Conservation (phyloP, 2,888 invertebrate species). For the Temnothorax unifasciatus region DNA sequence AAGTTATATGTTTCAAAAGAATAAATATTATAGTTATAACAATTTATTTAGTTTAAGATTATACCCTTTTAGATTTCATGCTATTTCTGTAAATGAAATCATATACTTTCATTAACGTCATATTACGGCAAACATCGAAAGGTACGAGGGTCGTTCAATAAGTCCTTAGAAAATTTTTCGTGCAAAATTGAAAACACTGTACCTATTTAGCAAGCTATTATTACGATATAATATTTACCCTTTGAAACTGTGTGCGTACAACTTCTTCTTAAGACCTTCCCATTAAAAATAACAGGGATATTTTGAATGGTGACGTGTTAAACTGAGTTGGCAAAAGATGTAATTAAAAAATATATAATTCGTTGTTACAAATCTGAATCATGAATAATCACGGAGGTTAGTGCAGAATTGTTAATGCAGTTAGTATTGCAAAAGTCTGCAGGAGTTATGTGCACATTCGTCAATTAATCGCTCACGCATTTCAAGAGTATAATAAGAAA, state of each 20-base stretch:
- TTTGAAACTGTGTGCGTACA: neutral
- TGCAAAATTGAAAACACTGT: no score
- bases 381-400: neutral
- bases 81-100: neutral
- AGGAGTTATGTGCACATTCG: neutral
- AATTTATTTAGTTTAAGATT: neutral
- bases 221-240: neutral
- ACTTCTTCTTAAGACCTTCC: neutral
- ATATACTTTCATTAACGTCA: neutral
- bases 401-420: constrained; percentile 1
- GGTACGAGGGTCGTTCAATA: no score
- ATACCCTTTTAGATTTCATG: neutral
- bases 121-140: neutral
- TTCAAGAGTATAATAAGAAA: neutral
- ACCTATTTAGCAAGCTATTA: neutral
- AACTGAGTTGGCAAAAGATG: neutral
- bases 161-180: no score
- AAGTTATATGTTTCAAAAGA: neutral
- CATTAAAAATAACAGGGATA: constrained; percentile 8
- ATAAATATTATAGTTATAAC: neutral
- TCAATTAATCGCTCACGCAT: neutral
- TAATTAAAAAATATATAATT: neutral
- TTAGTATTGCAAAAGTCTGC: constrained; percentile 9
- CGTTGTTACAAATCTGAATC: neutral
- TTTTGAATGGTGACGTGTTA: neutral